A percentile compares a stretch with the other conserved stretches of the same genome.
Conservation (phyloP, 2,888 invertebrate genomes). For the Pseudolycoriella hygida region DNA sequence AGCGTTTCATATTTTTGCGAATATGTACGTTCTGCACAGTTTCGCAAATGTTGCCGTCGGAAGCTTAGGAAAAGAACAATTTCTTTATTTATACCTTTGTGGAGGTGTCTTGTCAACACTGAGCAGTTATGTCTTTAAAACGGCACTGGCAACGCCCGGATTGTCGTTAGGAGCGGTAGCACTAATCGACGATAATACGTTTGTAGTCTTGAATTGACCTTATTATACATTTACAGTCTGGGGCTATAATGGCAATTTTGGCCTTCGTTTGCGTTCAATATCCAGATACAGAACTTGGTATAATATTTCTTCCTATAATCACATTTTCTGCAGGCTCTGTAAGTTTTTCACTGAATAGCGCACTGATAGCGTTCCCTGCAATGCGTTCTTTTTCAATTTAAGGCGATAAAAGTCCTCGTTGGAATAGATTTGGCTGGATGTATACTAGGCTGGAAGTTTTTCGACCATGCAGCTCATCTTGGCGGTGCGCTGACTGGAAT, state of each 20-base stretch:
- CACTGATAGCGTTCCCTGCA: slow-evolving; percentile 2
- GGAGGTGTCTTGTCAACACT: slow-evolving; percentile 57
- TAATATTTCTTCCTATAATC: slow-evolving; percentile 78
- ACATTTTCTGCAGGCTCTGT: slow-evolving; percentile 76
- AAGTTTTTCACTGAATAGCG: slow-evolving; percentile 17
- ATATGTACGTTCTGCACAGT: slow-evolving; percentile 92
- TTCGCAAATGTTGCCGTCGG: slow-evolving; percentile 45
- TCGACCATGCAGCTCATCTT: slow-evolving; percentile 98
- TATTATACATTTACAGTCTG: slow-evolving; percentile 45
- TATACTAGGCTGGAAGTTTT: slow-evolving; percentile 70
- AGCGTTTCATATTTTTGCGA: slow-evolving; percentile 68
- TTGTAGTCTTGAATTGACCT: slow-evolving; percentile 17
- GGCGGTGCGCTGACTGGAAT: slow-evolving; percentile 87
- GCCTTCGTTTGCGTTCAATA: slow-evolving; percentile 73
- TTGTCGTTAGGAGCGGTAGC: slow-evolving; percentile 86
- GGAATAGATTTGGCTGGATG: slow-evolving; percentile 71
- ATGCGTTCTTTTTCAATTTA: slow-evolving; percentile 16
- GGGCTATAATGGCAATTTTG: slow-evolving; percentile 83
- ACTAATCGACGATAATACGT: slow-evolving; percentile 15
- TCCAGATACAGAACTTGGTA: slow-evolving; percentile 74
- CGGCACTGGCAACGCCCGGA: slow-evolving; percentile 45
- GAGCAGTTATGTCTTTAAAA: slow-evolving; percentile 66
- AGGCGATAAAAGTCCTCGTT: slow-evolving; percentile 79
- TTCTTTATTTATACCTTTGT: slow-evolving; percentile 65
- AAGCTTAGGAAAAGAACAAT: slow-evolving; percentile 78